Evolutionary conservation across 2,113 vertebrate species (phyloP), one percentile per base, ranked within the genome.

Genomic region (Eurypyga helias): DNA sequence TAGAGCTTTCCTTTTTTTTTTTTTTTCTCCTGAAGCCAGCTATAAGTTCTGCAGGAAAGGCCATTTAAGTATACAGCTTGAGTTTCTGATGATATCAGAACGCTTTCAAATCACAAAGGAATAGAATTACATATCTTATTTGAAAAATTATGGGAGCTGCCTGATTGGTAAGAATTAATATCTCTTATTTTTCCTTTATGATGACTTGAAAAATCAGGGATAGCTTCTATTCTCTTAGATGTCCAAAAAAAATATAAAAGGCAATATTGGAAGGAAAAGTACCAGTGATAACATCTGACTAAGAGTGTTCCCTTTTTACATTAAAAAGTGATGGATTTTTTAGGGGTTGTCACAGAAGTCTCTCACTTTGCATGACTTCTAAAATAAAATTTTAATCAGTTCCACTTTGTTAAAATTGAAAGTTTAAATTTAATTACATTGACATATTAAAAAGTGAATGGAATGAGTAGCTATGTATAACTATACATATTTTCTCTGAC

Each of bases 391-490:
- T 70, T 17, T 89, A 85, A 96, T 87, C 62, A 93, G 25, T 72
- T 85, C 19, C 12, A 70, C 52, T 75, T 91, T 93, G 85, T 66
- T 79, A 70, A 85, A 84, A 90, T 12, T 60, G 13, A 90, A 95
- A 89, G 51, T 90, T 91, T 90, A 83, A 80, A 83, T 90, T 58
- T 93, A 90, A 94, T 96, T 94, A 81, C n/a, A 73, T 86, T 95
- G 90, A 94, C 79, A 80, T 94, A 94, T 70, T 61, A 80, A 93
- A 83, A 94, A 88, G 11, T 71, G 17, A 93, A 94, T 91, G 79
- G 90, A 90, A 91, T 93, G 0, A 86, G 62, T 72, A 88, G 41
- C 84, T 96, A 54, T 90, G 31, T 88, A 90, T 93, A 92, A 65
- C 58, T 83, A 57, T 49, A 70, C 18, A 87, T 73, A 72, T 34